Evolutionary conservation across 1,140 invertebrate genomes (phyloP).

Genomic region (Drosophila triauraria): DNA sequence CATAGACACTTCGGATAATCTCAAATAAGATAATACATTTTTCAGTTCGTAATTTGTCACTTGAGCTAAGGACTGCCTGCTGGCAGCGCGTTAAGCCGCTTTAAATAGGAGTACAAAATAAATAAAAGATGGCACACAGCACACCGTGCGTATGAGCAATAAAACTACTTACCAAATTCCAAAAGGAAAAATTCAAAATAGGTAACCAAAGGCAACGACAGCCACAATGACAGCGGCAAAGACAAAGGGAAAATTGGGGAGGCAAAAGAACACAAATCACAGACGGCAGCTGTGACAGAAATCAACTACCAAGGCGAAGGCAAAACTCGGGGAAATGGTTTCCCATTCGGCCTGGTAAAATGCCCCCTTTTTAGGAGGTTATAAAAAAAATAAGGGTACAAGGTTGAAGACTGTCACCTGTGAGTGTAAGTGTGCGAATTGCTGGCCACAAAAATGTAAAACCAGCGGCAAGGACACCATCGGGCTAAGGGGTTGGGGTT

Average conservation of each 20-base stretch:
- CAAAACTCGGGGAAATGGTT: conserved; percentile 34
- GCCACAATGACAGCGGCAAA: conserved; percentile 16
- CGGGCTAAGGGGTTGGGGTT: conserved; percentile 1
- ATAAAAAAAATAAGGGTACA: conserved; percentile 20
- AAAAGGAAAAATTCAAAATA: conserved; percentile 43
- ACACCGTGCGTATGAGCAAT: conserved; percentile 73
- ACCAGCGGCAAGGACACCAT: conserved; percentile 64
- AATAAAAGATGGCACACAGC: conserved; percentile 40
- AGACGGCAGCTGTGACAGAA: conserved; percentile 76
- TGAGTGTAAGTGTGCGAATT: conserved; percentile 49
- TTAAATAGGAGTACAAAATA: conserved; percentile 53
- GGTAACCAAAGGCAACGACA: conserved; percentile 30
- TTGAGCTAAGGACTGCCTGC: conserved; percentile 15
- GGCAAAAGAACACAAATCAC: conserved; percentile 59
- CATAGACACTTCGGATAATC: conserved; percentile 52
- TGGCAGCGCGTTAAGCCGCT: conserved; percentile 56
- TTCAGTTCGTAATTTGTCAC: conserved; percentile 56
- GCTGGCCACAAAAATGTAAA: conserved; percentile 68
- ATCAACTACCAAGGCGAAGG: conserved; percentile 75
- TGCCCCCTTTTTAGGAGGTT: background rate
- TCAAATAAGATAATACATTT: conserved; percentile 57
- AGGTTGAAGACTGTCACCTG: conserved; percentile 48
- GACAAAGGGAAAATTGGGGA: conserved; percentile 12
- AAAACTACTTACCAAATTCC: conserved; percentile 55
- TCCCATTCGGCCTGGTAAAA: conserved; percentile 1